phyloP scores from a whole-genome alignment of 2,113 vertebrate species.

The Notarius quadriscutis region DNA sequence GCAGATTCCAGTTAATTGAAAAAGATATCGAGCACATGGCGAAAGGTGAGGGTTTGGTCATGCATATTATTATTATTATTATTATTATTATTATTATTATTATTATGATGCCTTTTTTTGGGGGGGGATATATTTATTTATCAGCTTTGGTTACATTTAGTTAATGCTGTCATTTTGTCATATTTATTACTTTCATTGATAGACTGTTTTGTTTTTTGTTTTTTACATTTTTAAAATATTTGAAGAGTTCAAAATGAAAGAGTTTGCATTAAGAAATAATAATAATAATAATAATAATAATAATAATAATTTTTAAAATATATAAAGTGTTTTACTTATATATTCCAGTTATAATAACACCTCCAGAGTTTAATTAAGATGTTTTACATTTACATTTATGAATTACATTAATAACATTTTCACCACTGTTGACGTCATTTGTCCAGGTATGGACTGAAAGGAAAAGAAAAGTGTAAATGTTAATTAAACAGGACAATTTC shows the following conservation, averaged over 20 bases:
- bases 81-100: neutral
- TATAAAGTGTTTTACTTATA: neutral
- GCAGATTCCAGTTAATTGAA: slow-evolving; percentile 78
- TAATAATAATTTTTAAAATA: neutral
- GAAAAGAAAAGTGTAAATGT: neutral
- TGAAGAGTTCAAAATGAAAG: neutral
- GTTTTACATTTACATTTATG: no score
- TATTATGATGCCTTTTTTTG: no score
- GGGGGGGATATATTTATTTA: neutral
- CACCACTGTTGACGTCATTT: neutral
- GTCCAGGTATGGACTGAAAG: neutral
- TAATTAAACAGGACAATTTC: neutral
- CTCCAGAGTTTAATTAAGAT: neutral
- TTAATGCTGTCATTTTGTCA: neutral
- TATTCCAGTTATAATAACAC: neutral
- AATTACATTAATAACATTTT: no score
- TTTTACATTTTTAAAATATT: no score
- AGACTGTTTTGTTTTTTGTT: neutral
- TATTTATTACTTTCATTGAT: neutral
- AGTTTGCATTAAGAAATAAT: neutral
- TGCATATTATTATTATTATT: neutral
- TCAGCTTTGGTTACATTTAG: neutral
- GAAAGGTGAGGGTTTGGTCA: slow-evolving; percentile 79
- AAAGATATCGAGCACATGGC: slow-evolving; percentile 92
- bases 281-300: neutral